Evolutionary conservation across 2,888 invertebrate genomes (phyloP).

Genomic region (Timema podura): DNA sequence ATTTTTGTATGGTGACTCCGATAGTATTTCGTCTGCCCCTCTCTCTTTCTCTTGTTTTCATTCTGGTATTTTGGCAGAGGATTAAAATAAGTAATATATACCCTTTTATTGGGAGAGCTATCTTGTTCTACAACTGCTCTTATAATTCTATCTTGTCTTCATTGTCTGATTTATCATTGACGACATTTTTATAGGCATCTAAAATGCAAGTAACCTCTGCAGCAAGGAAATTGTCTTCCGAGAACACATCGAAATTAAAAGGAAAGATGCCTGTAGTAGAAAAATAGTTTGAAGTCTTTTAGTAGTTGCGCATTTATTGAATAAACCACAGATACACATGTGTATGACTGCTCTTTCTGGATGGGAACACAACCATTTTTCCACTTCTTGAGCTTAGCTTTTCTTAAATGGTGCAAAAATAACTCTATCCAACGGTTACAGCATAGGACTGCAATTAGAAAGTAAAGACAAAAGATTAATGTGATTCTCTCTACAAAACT

Average conservation of each 20-base stretch:
- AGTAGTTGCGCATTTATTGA: neutral
- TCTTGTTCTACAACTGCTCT: neutral
- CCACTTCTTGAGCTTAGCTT: neutral
- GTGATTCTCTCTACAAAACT: neutral
- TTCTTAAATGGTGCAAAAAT: slow-evolving; percentile 4
- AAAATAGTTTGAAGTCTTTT: neutral
- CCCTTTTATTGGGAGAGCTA: neutral
- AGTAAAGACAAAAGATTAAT: neutral
- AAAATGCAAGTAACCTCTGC: neutral
- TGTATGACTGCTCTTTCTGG: slow-evolving; percentile 1
- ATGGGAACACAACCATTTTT: slow-evolving; percentile 11
- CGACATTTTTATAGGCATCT: neutral
- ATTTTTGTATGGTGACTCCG: neutral
- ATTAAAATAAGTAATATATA: neutral
- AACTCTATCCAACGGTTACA: slow-evolving; percentile 4
- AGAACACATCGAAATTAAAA: neutral
- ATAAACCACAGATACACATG: neutral
- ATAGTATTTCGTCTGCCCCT: neutral
- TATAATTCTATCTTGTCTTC: neutral
- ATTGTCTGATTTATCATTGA: neutral
- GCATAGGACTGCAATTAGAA: neutral
- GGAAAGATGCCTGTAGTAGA: neutral
- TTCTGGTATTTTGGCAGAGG: neutral
- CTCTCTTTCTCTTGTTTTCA: neutral
- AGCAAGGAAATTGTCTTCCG: neutral